Evolutionary conservation across 2,113 vertebrate genomes (phyloP).

Genomic region (Lophochroa leadbeateri): DNA sequence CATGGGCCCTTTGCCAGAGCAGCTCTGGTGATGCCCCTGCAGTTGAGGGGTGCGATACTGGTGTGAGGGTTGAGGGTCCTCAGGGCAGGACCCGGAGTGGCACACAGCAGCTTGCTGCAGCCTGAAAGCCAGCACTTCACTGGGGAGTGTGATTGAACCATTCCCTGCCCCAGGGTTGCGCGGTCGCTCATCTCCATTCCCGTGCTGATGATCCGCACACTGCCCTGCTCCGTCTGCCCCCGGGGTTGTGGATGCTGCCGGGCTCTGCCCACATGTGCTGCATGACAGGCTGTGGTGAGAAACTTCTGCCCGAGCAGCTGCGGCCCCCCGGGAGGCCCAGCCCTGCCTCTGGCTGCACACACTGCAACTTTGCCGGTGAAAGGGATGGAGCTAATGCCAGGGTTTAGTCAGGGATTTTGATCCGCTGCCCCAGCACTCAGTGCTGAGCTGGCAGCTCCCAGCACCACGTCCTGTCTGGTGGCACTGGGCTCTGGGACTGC

Average conservation of each 20-base stretch:
- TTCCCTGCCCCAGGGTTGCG: too few species aligned
- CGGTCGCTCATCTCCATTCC: rapidly evolving
- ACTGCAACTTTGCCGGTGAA: neutral
- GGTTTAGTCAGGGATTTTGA: neutral
- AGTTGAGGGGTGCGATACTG: rapidly evolving
- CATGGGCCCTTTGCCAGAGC: neutral
- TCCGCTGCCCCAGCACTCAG: neutral
- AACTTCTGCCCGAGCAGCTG: neutral
- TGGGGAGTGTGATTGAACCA: neutral
- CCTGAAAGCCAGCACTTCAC: neutral
- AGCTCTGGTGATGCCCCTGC: neutral
- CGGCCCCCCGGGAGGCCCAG: neutral
- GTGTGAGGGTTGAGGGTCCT: neutral
- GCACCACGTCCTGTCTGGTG: neutral
- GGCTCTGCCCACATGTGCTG: neutral
- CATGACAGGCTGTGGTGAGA: neutral
- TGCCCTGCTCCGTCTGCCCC: neutral
- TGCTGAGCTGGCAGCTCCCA: neutral
- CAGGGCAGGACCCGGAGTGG: neutral
- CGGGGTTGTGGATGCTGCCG: rapidly evolving
- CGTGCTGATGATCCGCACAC: rapidly evolving
- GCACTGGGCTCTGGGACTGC: neutral
- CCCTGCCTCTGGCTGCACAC: neutral
- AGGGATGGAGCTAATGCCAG: neutral
- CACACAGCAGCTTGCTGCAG: neutral